Evolutionary conservation across 2,113 vertebrate species (phyloP).

Genomic region (Xenus cinereus): DNA sequence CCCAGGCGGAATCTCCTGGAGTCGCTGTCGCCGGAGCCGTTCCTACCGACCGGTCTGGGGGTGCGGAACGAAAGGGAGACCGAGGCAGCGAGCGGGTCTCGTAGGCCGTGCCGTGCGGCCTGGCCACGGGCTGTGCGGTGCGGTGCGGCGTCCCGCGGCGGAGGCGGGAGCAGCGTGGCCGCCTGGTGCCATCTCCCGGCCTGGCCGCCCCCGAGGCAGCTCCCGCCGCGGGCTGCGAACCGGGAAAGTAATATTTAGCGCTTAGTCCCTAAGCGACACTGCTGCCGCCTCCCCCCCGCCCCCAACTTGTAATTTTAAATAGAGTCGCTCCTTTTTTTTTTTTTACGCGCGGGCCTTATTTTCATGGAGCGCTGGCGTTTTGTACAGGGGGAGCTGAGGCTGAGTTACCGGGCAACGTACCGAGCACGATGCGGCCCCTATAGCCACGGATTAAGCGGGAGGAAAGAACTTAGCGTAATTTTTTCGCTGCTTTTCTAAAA

Average conservation of each 20-base stretch:
- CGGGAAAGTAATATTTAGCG: rapidly evolving
- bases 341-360: rapidly evolving
- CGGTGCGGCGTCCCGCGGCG: not conserved
- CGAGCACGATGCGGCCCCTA: not conserved
- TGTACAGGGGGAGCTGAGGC: not conserved
- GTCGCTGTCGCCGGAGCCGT: not conserved
- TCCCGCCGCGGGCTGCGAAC: not conserved
- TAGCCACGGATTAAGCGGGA: not conserved
- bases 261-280: rapidly evolving
- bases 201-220: not conserved
- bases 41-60: not conserved
- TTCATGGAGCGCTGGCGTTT: not conserved
- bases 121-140: rapidly evolving
- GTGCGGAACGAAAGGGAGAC: no score
- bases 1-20: not conserved
- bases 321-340: not conserved
- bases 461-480: not conserved
- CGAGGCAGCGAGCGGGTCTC: not conserved
- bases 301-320: rapidly evolving
- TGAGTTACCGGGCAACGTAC: not conserved
- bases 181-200: slow-evolving; percentile 71
- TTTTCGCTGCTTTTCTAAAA: not conserved
- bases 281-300: no score
- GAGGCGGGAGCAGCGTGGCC: slow-evolving; percentile 21
- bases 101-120: not conserved